Percentiles rank a stretch among this genome's conserved stretches.
These are phyloP conservation scores for Hydrolagus colliei DNA, from an alignment of 2,797 vertebrate species.

Conservation along the genomic window DNA sequence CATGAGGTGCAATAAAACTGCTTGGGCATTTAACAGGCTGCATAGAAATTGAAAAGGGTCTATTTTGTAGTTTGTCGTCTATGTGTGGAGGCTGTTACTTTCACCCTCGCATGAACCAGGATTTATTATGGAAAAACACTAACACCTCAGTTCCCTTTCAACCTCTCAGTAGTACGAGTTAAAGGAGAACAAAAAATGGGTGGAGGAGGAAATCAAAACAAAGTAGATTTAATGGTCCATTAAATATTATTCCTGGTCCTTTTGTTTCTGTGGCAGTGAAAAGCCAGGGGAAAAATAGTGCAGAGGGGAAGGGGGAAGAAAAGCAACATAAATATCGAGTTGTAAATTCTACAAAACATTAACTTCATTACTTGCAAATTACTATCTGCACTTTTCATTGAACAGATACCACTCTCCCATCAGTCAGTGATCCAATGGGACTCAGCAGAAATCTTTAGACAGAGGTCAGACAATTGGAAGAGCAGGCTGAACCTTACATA, in stretches of 20 bases:
- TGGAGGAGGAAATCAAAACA: constrained; percentile 50
- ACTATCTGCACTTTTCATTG: constrained; percentile 57
- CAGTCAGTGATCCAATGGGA: constrained; percentile 46
- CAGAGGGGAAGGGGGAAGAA: constrained; percentile 46
- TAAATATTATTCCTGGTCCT: constrained; percentile 63
- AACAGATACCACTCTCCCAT: constrained; percentile 58
- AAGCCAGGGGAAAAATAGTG: constrained; percentile 54
- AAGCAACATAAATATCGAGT: constrained; percentile 60
- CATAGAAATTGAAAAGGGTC: constrained; percentile 48
- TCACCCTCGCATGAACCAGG: constrained; percentile 66
- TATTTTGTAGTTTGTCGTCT: constrained; percentile 46
- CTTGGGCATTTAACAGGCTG: constrained; percentile 45
- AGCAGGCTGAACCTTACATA: constrained; percentile 44
- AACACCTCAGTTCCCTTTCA: constrained; percentile 54
- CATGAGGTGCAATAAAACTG: constrained; percentile 56
- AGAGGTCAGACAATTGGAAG: constrained; percentile 55
- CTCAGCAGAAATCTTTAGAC: constrained; percentile 48
- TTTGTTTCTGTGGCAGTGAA: constrained; percentile 58
- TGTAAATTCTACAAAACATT: constrained; percentile 78
- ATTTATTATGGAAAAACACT: constrained; percentile 52
- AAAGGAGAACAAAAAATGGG: constrained; percentile 39
- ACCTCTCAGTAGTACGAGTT: constrained; percentile 49
- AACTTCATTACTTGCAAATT: constrained; percentile 74
- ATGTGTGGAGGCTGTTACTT: constrained; percentile 47
- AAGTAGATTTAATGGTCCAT: constrained; percentile 71